Conservation (phyloP, 2,113 vertebrate species). For the Oncorhynchus clarkii region DNA sequence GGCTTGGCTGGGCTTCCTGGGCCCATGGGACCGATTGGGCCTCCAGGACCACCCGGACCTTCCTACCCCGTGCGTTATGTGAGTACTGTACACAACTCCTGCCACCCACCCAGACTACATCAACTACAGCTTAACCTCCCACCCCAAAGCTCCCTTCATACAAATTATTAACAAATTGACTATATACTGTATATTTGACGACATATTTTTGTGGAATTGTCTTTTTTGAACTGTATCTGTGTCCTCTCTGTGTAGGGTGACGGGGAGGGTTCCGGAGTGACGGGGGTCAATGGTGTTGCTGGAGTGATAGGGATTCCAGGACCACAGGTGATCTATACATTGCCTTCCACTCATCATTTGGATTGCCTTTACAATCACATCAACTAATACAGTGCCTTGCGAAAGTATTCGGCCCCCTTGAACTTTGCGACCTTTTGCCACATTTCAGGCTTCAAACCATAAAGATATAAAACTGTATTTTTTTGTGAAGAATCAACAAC, state of each 20-base stretch:
- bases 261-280: slow-evolving; percentile 71
- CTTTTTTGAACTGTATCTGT: not conserved
- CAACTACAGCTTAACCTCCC: too few relatives aligned
- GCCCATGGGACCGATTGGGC: slow-evolving; percentile 84
- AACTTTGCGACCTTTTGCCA: too few relatives aligned
- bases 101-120: not conserved
- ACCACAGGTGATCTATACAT: slow-evolving; percentile 74
- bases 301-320: slow-evolving; percentile 70
- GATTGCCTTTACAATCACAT: not conserved
- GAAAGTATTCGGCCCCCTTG: too few relatives aligned
- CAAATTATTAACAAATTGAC: too few relatives aligned
- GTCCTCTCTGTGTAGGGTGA: slow-evolving; percentile 58
- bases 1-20: slow-evolving; percentile 84
- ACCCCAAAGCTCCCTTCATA: too few relatives aligned
- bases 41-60: slow-evolving; percentile 74
- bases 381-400: not conserved
- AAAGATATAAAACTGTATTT: too few relatives aligned
- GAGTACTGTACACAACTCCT: slow-evolving; percentile 62
- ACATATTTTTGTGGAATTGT: not conserved
- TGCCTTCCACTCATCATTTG: not conserved
- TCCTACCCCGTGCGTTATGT: slow-evolving; percentile 73
- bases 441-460: too few relatives aligned
- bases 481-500: too few relatives aligned
- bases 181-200: not conserved
- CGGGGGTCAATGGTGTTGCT: slow-evolving; percentile 14